These are phyloP conservation scores for Umimayanthus chanpuru DNA, from an alignment of 92 coral and sea anemone genomes.

Conservation along the genomic window DNA sequence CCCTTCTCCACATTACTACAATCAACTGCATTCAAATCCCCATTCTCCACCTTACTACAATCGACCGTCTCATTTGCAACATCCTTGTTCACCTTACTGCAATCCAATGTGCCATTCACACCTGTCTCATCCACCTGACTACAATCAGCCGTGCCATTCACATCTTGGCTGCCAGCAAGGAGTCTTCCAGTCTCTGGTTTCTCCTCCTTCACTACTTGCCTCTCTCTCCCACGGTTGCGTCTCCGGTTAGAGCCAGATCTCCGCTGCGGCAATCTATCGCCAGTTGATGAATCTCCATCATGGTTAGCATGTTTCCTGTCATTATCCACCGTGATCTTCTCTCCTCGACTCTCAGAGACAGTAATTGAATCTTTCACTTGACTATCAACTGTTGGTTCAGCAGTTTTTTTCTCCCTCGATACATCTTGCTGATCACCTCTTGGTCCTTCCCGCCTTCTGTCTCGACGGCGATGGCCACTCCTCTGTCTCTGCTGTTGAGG, in stretches of 20 bases:
- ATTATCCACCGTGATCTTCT: neutral
- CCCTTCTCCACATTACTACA: too few species aligned
- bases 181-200: neutral
- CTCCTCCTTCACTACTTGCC: neutral
- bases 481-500: slow-evolving; percentile 41
- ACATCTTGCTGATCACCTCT: neutral
- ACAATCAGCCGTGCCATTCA: too few species aligned
- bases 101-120: neutral
- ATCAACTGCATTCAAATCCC: too few species aligned
- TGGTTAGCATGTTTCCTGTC: neutral
- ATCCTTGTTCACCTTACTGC: neutral
- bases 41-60: too few species aligned
- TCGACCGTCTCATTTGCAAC: too few species aligned
- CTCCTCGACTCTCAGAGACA: neutral
- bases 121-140: neutral
- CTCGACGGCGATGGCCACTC: slow-evolving; percentile 14
- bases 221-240: slow-evolving; percentile 33
- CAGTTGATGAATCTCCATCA: neutral
- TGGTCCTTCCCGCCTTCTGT: slow-evolving; percentile 17
- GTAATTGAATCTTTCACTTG: neutral
- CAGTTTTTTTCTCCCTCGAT: neutral
- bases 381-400: neutral
- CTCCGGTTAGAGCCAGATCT: slow-evolving; percentile 41
- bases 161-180: neutral
- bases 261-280: slow-evolving; percentile 27